phyloP scores from a whole-genome alignment of 1,140 invertebrate genomes.

The Micrasema longulum region DNA sequence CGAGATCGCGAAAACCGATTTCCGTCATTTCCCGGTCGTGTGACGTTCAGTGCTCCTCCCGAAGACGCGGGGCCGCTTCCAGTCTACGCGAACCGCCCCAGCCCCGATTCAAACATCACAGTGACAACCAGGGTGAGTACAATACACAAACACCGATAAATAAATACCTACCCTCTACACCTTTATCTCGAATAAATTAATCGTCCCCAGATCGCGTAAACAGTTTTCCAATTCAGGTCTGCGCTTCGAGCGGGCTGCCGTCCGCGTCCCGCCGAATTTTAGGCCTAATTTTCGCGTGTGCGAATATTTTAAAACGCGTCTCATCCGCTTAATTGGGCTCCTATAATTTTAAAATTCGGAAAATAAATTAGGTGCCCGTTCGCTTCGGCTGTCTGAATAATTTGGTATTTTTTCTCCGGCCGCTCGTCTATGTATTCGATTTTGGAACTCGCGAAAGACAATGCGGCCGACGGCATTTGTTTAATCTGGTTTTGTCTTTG shows the following conservation, averaged over 20 bases:
- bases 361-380: background rate
- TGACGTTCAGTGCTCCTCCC: constrained; percentile 4
- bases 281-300: constrained; percentile 13
- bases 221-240: background rate
- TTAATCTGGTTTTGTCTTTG: background rate
- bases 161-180: background rate
- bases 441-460: constrained; percentile 4
- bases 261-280: constrained; percentile 19
- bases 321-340: background rate
- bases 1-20: background rate
- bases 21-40: background rate
- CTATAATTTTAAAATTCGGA: background rate
- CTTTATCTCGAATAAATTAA: constrained; percentile 5
- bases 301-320: background rate
- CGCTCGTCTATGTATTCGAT: background rate
- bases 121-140: constrained; percentile 1
- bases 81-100: background rate
- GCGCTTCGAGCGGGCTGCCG: background rate
- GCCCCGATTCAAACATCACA: too few relatives aligned
- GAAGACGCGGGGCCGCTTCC: background rate
- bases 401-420: background rate
- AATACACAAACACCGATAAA: background rate
- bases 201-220: constrained; percentile 2
- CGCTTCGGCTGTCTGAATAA: background rate
- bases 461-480: constrained; percentile 23